Percentiles rank a stretch among this genome's conserved stretches.
Conservation (phyloP, 2,113 vertebrate genomes). For the Caloenas nicobarica region DNA sequence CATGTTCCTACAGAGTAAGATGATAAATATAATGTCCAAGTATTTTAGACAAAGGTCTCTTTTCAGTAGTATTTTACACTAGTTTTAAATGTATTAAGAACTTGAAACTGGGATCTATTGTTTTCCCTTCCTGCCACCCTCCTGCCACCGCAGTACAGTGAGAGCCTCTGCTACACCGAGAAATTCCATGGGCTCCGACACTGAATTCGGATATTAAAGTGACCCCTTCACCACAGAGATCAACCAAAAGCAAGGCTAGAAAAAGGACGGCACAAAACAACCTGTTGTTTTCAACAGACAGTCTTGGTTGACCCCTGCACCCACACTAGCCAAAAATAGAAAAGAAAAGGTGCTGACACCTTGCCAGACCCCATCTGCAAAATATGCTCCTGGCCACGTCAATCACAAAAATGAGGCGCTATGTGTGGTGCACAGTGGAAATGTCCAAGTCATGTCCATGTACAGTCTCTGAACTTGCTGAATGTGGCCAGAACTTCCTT, state of each 20-base stretch:
- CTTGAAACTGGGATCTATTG: background rate
- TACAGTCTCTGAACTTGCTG: background rate
- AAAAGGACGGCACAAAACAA: background rate
- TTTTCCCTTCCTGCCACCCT: background rate
- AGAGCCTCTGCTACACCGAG: background rate
- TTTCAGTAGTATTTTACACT: background rate
- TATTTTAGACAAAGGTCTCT: background rate
- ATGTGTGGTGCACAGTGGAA: background rate
- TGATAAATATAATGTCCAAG: rapidly evolving
- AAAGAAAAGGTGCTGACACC: background rate
- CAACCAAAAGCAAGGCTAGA: background rate
- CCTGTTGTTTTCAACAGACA: background rate
- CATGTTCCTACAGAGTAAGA: background rate
- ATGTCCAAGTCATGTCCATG: background rate
- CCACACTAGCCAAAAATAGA: background rate
- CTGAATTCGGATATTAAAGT: background rate
- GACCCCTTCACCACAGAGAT: background rate
- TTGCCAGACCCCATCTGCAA: background rate
- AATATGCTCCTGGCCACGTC: background rate
- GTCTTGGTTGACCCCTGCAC: background rate
- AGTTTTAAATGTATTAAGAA: background rate
- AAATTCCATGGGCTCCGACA: background rate
- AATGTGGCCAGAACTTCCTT: background rate
- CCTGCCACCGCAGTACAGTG: rapidly evolving
- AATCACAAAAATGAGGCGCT: background rate